Evolutionary conservation across 2,888 invertebrate genomes (phyloP), one percentile per base, ranked within the genome.

Genomic region (Caprella mutica): DNA sequence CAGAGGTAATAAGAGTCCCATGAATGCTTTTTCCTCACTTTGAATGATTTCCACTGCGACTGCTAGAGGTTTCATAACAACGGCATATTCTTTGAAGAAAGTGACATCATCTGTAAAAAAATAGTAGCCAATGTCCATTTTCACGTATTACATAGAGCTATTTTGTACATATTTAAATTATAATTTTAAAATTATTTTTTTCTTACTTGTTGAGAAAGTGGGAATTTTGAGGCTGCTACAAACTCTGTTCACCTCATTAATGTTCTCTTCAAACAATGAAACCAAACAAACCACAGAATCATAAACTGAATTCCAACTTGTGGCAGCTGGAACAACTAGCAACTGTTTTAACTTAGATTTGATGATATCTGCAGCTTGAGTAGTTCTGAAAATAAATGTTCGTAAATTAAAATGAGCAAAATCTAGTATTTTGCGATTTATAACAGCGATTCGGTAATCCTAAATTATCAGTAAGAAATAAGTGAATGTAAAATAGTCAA

Each of bases 351-450:
- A 19, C 38, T 52, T 14, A n/a, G 2, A 14, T 19, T 27, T 39
- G n/a, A 52, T 52, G n/a, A 38, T 27, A 26, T 52, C 52, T 38
- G 52, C 26, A 40, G 40, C 52, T 21, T 52, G 52, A n/a, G 40
- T 29, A 35, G 24, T 52, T 38, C 39, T 52, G 21, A 3, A n/a
- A 27, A 3, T 43, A 4, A 24, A 43, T 26, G 24, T 12, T 43
- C 9, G n/a, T n/a, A n/a, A n/a, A n/a, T n/a, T n/a, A n/a, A n/a
- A n/a, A n/a, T n/a, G n/a, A n/a, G n/a, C n/a, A n/a, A n/a, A n/a
- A n/a, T n/a, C n/a, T n/a, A n/a, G n/a, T n/a, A n/a, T n/a, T n/a
- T n/a, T n/a, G n/a, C n/a, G n/a, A n/a, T n/a, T n/a, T n/a, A n/a
- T n/a, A n/a, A n/a, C n/a, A n/a, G n/a, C n/a, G n/a, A n/a, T n/a